phyloP scores from a whole-genome alignment of 2,113 vertebrate genomes.

The Zosterops japonicus region DNA sequence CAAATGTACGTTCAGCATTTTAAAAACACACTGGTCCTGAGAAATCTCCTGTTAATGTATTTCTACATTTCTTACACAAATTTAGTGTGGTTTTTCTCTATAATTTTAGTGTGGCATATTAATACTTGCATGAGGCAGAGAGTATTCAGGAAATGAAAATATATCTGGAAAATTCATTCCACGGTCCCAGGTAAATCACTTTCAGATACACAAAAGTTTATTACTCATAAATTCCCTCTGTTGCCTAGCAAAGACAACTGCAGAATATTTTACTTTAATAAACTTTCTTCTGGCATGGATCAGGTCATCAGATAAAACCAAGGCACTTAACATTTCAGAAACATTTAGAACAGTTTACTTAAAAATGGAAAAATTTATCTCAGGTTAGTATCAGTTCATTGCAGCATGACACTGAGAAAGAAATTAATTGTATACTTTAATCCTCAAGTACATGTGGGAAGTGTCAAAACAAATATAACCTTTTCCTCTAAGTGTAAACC shows the following conservation, averaged over 20 bases:
- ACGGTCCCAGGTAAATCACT: neutral
- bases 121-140: neutral
- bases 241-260: neutral
- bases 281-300: neutral
- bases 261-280: neutral
- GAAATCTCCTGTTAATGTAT: neutral
- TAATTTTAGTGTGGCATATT: neutral
- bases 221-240: neutral
- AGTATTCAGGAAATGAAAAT: constrained; percentile 19
- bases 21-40: neutral
- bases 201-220: neutral
- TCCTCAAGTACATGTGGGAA: neutral
- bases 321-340: constrained; percentile 2
- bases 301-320: constrained; percentile 11
- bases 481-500: neutral
- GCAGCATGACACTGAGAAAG: neutral
- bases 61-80: neutral
- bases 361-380: constrained; percentile 4
- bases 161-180: constrained; percentile 41
- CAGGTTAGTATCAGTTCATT: constrained; percentile 4
- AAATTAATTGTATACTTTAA: neutral
- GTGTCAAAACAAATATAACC: neutral
- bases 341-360: neutral
- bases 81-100: neutral
- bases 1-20: constrained; percentile 15